These are phyloP conservation scores for Nemopilema nomurai DNA, from an alignment of 30 jellyfish, hydroid and myxozoan species.

Conservation along the genomic window DNA sequence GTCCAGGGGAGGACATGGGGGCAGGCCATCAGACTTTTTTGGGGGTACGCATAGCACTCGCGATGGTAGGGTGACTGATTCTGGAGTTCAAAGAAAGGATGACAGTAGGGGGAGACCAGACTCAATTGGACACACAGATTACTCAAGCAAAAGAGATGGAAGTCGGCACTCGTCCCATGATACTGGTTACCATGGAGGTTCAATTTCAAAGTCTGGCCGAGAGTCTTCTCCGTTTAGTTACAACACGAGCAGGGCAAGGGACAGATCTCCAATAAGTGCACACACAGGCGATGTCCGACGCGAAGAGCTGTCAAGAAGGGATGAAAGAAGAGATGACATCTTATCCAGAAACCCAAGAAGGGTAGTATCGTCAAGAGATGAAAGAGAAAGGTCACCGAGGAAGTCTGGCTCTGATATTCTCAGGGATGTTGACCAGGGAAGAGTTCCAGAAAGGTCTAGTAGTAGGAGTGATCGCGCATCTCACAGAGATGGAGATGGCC, in stretches of 20 bases:
- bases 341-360: constrained; percentile 52
- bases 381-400: constrained; percentile 34
- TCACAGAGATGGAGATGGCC: constrained; percentile 74
- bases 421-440: constrained; percentile 28
- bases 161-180: constrained; percentile 54
- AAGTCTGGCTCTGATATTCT: constrained; percentile 1
- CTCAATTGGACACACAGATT: constrained; percentile 1
- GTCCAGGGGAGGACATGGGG: constrained; percentile 21
- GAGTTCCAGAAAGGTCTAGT: constrained; percentile 25
- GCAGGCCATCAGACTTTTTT: constrained; percentile 43
- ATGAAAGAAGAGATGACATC: constrained; percentile 32
- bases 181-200: constrained; percentile 33
- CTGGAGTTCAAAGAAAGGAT: constrained; percentile 19
- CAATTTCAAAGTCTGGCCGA: constrained; percentile 24
- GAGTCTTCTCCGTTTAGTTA: constrained; percentile 38
- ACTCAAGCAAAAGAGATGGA: constrained; percentile 35
- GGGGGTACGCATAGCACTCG: constrained; percentile 54
- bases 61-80: constrained; percentile 17
- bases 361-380: constrained; percentile 59
- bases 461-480: constrained; percentile 64
- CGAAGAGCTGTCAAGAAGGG: constrained; percentile 32
- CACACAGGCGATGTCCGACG: constrained; percentile 49
- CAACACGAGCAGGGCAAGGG: constrained; percentile 62
- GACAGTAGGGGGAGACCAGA: constrained; percentile 46
- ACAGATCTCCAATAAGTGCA: constrained; percentile 54